These are phyloP conservation scores for Xenops minutus DNA, from an alignment of 2,797 vertebrate genomes.

Conservation along the genomic window DNA sequence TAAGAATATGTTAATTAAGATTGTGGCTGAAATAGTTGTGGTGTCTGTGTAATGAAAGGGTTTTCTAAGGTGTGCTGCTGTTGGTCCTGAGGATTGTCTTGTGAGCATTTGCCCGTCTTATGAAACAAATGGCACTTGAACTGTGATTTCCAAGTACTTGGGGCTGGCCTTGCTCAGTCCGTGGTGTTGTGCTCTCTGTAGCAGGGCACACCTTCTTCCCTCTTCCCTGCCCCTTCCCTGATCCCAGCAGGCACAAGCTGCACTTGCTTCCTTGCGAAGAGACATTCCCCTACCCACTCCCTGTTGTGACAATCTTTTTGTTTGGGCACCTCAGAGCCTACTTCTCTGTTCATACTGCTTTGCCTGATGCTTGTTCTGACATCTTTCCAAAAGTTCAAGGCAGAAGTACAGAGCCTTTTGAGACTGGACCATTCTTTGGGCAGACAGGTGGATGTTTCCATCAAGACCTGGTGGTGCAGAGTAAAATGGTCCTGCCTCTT, in stretches of 20 bases:
- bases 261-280: background rate
- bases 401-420: background rate
- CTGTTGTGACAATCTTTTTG: background rate
- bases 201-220: background rate
- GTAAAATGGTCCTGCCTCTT: background rate
- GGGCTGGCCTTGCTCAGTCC: background rate
- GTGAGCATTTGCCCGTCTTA: background rate
- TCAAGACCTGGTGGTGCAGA: background rate
- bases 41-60: background rate
- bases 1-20: constrained; percentile 59
- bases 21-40: background rate
- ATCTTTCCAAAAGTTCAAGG: background rate
- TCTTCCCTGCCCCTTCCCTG: background rate
- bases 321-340: background rate
- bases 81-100: background rate
- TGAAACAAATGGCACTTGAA: background rate
- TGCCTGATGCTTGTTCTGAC: background rate
- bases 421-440: background rate
- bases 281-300: background rate
- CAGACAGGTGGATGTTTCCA: background rate
- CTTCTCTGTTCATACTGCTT: background rate
- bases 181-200: background rate
- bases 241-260: background rate
- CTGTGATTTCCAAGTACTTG: background rate
- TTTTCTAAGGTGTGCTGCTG: background rate